Evolutionary conservation across 2,797 vertebrate species (phyloP), one percentile per base, ranked within the genome.

Genomic region (Siniperca obscura): DNA sequence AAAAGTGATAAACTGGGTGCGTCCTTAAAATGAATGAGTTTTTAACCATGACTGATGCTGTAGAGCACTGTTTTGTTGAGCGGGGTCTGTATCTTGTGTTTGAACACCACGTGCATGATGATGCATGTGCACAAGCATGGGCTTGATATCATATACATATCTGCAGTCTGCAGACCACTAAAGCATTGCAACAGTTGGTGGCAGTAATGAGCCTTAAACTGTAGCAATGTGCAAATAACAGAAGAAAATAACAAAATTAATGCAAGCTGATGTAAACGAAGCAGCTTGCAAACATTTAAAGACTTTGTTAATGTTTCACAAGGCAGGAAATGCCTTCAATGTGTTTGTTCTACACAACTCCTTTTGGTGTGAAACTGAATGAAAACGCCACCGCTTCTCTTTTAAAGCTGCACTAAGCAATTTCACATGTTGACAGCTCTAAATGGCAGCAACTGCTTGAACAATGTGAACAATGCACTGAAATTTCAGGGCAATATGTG

Each of bases 371-470:
- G 8, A 44, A 66, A 56, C 52, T 36, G 60, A 36, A 52, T 21
- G 2, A 11, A 61, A 38, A 25, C 21, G 11, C 16, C n/a, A 21
- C 22, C 9, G 19, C 13, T 19, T n/a, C 61, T n/a, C 8, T 56
- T 44, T 48, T 36, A 59, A 56, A 66, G 21, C 38, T 56, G 25
- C 50, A 10, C 22, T 5, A 8, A 22, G 11, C n/a, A 42, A 7
- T 10, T 8, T 34, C 13, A 36, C 7, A 25, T 36, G 40, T 21
- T 11, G 6, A 44, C 53, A 64, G 40, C 21, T 56, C 9, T 36
- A 25, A 70, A 62, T n/a, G 9, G 76, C 76, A 70, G 44, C 56
- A 42, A 38, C 7, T 42, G 46, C 30, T 53, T 70, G 2, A 53
- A 46, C 19, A 56, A 65, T 57, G 44, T 30, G 19, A 48, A 50